Base-by-base conservation (phyloP, 2,888 invertebrate species). In the Temnothorax ravouxi region DNA sequence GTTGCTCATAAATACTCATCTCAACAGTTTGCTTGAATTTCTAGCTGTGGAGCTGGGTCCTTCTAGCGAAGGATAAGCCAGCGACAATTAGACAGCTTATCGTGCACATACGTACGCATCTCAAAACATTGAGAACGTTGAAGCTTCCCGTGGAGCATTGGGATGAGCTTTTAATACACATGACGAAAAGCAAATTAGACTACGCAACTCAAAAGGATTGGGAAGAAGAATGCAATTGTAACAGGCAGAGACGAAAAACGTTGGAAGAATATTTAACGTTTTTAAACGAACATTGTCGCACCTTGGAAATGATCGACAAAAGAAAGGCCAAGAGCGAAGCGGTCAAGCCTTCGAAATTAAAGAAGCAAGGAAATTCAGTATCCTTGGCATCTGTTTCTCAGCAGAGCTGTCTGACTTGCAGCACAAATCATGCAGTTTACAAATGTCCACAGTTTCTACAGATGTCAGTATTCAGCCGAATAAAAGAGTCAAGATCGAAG, bases 111-210 rank as follows among this genome's bases (percentile, higher is more conserved):
- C 6, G 9, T 5, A 52, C 52, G 1, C 52, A n/a, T 3, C 1
- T 52, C 0, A 52, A 52, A 5, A n/a, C n/a, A 2, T n/a, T 52
- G 3, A n/a, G 2, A 6, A n/a, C 9, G 1, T 8, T 52, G 1
- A 0, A 3, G 2, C 8, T n/a, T n/a, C 3, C n/a, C 0, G 9
- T 52, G 0, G 52, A n/a, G 0, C 15, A 18, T 0, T 52, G 52
- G n/a, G n/a, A 52, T 3, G 15, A n/a, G 52, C n/a, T 21, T n/a
- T 1, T 52, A 3, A 52, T 52, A 52, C n/a, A 21, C 5, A 0
- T n/a, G 2, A 1, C 8, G 2, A n/a, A n/a, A 9, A 0, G 8
- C n/a, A 52, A 9, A 9, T 3, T 52, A 2, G 9, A 21, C 8
- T 52, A 21, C 15, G 9, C 8, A 3, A n/a, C 52, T n/a, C n/a